A percentile compares a stretch with the other conserved stretches of the same genome.
Evolutionary conservation across 2,113 vertebrate genomes (phyloP).

Genomic region (Salvelinus namaycush): DNA sequence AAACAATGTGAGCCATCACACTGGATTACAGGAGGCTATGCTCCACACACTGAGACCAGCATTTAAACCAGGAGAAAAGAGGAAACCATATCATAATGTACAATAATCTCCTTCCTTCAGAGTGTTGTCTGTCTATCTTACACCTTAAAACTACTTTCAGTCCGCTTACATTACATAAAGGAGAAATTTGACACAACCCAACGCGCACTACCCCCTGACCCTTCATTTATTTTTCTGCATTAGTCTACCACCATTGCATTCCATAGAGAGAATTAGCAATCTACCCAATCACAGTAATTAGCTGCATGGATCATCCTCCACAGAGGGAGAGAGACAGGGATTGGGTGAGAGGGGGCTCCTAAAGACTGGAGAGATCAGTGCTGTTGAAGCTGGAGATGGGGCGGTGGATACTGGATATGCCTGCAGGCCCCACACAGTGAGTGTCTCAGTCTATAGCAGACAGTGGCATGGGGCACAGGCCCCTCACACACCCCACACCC

Average conservation of each 20-base stretch:
- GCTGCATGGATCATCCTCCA: constrained; percentile 34
- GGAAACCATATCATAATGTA: not conserved
- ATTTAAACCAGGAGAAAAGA: not conserved
- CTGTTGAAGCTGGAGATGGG: constrained; percentile 13
- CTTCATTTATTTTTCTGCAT: constrained; percentile 8
- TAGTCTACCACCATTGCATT: constrained; percentile 22
- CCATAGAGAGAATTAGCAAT: constrained; percentile 39
- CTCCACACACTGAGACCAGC: constrained; percentile 25
- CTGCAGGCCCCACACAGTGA: constrained; percentile 13
- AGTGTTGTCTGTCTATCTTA: not conserved
- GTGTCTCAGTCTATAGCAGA: constrained; percentile 1
- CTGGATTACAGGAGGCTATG: constrained; percentile 51
- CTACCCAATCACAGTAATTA: constrained; percentile 53
- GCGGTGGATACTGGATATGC: constrained; percentile 35
- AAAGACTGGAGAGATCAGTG: constrained; percentile 50
- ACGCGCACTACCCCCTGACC: not conserved
- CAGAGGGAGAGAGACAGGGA: constrained; percentile 2
- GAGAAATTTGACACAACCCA: not conserved
- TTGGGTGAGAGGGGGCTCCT: constrained; percentile 24
- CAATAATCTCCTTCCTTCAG: not conserved
- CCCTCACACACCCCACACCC: not conserved
- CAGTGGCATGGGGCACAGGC: not conserved
- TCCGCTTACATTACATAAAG: not conserved
- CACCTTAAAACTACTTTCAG: not conserved
- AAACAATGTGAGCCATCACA: constrained; percentile 61